These are phyloP conservation scores for Phyllotreta cruciferae DNA, from an alignment of 2,888 invertebrate genomes.

Conservation along the genomic window DNA sequence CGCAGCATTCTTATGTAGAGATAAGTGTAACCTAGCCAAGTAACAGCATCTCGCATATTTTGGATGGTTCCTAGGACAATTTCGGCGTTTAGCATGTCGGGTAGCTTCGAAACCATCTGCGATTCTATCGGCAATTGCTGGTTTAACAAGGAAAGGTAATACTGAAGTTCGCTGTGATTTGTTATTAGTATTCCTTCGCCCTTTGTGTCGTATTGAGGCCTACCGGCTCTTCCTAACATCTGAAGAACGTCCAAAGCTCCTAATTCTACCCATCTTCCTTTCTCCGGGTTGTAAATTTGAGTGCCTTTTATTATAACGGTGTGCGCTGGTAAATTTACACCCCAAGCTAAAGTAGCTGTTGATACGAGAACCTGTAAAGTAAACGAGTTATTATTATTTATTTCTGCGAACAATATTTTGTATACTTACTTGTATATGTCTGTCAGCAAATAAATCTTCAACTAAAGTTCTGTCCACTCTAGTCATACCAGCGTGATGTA, in stretches of 20 bases:
- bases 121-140: constrained; percentile 99
- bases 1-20: constrained; percentile 86
- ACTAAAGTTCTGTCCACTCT: constrained; percentile 96
- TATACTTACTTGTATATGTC: constrained; percentile 76
- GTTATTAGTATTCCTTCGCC: constrained; percentile 97
- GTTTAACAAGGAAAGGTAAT: constrained; percentile 95
- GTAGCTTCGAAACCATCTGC: constrained; percentile 89
- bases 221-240: constrained; percentile 97
- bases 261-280: constrained; percentile 97
- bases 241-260: constrained; percentile 97
- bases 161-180: constrained; percentile 98
- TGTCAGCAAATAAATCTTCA: constrained; percentile 97
- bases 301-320: constrained; percentile 97
- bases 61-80: constrained; percentile 92
- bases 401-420: background rate
- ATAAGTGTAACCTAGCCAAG: constrained; percentile 96
- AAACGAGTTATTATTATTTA: background rate
- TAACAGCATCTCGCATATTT: constrained; percentile 87
- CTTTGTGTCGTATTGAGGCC: constrained; percentile 98
- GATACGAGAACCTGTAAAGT: constrained; percentile 87
- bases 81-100: constrained; percentile 98
- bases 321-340: constrained; percentile 98
- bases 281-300: constrained; percentile 97
- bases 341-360: constrained; percentile 99
- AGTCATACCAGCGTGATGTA: constrained; percentile 99